A percentile compares a stretch with the other conserved stretches of the same genome.
phyloP scores from a whole-genome alignment of 2,888 invertebrate genomes.

The Galerucella nymphaeae region DNA sequence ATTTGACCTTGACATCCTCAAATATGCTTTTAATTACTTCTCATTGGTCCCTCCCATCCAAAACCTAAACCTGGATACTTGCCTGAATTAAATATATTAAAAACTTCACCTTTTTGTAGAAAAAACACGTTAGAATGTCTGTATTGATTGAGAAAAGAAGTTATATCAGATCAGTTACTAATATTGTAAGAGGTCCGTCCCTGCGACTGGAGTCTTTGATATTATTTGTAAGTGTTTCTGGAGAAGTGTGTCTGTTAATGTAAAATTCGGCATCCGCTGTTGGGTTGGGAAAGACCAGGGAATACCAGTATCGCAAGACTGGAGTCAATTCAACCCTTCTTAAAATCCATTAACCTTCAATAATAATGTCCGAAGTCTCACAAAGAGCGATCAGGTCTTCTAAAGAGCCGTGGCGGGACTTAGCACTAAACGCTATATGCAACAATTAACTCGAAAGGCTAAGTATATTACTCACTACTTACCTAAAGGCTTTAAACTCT shows the following conservation, averaged over 20 bases:
- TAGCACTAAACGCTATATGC: slow-evolving; percentile 62
- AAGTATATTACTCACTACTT: slow-evolving; percentile 66
- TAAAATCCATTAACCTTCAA: slow-evolving; percentile 66
- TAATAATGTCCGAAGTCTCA: slow-evolving; percentile 66
- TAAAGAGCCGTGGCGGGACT: slow-evolving; percentile 65
- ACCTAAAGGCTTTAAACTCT: slow-evolving; percentile 63
- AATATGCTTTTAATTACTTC: too few relatives aligned
- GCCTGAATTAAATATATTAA: too few relatives aligned
- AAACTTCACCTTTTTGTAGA: too few relatives aligned
- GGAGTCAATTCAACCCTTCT: slow-evolving; percentile 62
- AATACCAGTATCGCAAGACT: slow-evolving; percentile 36
- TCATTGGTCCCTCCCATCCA: too few relatives aligned
- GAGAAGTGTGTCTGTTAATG: slow-evolving; percentile 20
- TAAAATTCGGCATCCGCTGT: slow-evolving; percentile 26
- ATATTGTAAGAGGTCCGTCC: not conserved
- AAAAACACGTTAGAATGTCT: too few relatives aligned
- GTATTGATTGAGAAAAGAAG: too few relatives aligned
- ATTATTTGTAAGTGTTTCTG: slow-evolving; percentile 10
- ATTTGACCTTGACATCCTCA: too few relatives aligned
- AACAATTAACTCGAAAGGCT: slow-evolving; percentile 65
- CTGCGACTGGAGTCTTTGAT: slow-evolving; percentile 5
- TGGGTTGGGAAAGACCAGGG: slow-evolving; percentile 20
- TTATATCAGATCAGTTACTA: too few relatives aligned
- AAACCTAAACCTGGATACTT: too few relatives aligned
- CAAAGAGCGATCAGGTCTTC: slow-evolving; percentile 64